Base-by-base conservation (phyloP, 2,113 vertebrate genomes). In the Stercorarius parasiticus region DNA sequence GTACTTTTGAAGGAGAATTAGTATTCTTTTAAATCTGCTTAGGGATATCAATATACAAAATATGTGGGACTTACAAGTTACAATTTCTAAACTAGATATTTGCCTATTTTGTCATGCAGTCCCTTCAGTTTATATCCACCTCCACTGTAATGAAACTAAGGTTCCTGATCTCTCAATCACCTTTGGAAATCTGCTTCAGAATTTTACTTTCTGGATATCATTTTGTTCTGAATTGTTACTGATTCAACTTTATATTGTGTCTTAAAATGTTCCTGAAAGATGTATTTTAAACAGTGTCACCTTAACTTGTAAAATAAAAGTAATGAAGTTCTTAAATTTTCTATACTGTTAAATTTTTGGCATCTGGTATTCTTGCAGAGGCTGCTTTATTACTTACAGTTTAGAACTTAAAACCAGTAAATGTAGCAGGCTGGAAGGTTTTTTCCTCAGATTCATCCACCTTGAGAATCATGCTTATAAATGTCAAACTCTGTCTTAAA, bases 341-440 rank as follows among this genome's bases (percentile, higher is more conserved):
- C 32, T 34, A 6, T 32, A 42, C 5, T 16, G 29, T 58, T 74
- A 59, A 12, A 3, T 3, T 61, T 65, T 82, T 79, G 10, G 2
- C 9, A 56, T 20, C 23, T 58, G 23, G 0, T 10, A 16, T 52
- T 92, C 5, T 11, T 36, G 6, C 20, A 59, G 6, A n/a, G 15
- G 3, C 0, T n/a, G 30, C 40, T 45, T 77, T 5, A 40, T 45
- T n/a, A 30, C 12, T 85, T 86, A 27, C 2, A 8, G 2, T 58
- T 53, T 56, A 29, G 3, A 58, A 2, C 15, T 74, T 23, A 55
- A 82, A 84, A 74, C 5, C 3, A n/a, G 8, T 26, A 58, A 59
- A 47, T 21, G 3, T 9, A 47, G 43, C 62, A 4, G 9, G 2
- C 5, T 58, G 9, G 1, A 2, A 74, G 8, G 13, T 11, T 45